phyloP scores from a whole-genome alignment of 2,113 vertebrate species.

The Crypturellus undulatus region DNA sequence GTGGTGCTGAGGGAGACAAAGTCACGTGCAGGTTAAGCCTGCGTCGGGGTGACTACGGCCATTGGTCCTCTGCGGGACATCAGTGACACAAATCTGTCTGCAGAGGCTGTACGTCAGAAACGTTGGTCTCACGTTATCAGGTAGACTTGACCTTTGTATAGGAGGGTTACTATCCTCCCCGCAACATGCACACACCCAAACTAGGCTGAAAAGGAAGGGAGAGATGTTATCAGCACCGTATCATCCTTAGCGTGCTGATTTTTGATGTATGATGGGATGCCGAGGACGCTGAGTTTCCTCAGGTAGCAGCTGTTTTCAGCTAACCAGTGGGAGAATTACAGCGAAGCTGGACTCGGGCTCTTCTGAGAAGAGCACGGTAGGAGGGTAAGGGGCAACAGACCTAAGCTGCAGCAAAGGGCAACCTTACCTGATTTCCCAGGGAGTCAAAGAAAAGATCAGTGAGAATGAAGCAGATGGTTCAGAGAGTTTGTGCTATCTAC shows the following conservation, averaged over 20 bases:
- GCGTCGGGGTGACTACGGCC: background rate
- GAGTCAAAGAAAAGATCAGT: background rate
- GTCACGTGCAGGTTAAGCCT: background rate
- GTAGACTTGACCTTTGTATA: background rate
- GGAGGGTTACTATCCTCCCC: background rate
- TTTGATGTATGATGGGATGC: background rate
- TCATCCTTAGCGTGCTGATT: background rate
- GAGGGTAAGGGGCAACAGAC: background rate
- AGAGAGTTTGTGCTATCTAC: background rate
- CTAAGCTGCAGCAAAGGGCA: background rate
- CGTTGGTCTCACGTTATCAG: rapidly evolving
- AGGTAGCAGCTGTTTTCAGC: background rate
- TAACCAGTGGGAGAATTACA: background rate
- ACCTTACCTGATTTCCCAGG: background rate
- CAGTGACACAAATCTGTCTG: background rate
- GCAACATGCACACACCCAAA: no score
- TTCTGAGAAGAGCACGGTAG: background rate
- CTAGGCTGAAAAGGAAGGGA: background rate
- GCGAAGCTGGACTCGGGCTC: background rate
- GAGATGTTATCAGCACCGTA: background rate
- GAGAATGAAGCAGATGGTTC: background rate
- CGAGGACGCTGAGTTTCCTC: background rate
- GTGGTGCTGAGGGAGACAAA: background rate
- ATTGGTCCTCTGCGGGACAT: background rate
- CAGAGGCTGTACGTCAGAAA: background rate